A percentile compares a stretch with the other conserved stretches of the same genome.
phyloP scores from a whole-genome alignment of 2,797 vertebrate genomes.

The Heliangelus exortis region DNA sequence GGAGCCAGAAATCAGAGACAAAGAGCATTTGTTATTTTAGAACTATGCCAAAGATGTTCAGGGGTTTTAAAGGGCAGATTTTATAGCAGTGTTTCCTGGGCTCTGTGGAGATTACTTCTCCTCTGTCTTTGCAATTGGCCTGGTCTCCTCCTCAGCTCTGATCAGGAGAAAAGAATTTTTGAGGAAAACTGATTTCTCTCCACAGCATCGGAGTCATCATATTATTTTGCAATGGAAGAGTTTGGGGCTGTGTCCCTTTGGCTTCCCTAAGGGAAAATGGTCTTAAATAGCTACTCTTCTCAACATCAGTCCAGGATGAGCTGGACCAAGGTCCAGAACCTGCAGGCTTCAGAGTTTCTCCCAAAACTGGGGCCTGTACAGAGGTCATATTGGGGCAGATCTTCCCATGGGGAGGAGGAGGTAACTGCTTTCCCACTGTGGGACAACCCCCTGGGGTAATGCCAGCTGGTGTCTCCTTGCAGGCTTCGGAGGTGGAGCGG shows the following conservation, averaged over 20 bases:
- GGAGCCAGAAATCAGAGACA: constrained; percentile 15
- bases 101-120: not conserved
- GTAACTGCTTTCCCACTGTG: not conserved
- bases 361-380: not conserved
- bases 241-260: not conserved
- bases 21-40: not conserved
- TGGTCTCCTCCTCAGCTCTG: not conserved
- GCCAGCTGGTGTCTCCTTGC: constrained; percentile 37
- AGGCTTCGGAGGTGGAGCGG: constrained; percentile 95
- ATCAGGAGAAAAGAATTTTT: not conserved
- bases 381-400: not conserved
- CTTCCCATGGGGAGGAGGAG: not conserved
- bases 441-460: not conserved
- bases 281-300: not conserved
- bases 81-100: not conserved
- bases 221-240: not conserved
- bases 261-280: not conserved
- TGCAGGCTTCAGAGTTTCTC: not conserved
- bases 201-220: not conserved
- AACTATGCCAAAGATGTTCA: not conserved
- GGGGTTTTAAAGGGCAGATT: not conserved
- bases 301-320: not conserved
- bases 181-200: not conserved
- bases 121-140: not conserved
- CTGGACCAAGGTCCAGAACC: not conserved